phyloP scores from a whole-genome alignment of 2,113 vertebrate genomes.

The Lepidothrix coronata region DNA sequence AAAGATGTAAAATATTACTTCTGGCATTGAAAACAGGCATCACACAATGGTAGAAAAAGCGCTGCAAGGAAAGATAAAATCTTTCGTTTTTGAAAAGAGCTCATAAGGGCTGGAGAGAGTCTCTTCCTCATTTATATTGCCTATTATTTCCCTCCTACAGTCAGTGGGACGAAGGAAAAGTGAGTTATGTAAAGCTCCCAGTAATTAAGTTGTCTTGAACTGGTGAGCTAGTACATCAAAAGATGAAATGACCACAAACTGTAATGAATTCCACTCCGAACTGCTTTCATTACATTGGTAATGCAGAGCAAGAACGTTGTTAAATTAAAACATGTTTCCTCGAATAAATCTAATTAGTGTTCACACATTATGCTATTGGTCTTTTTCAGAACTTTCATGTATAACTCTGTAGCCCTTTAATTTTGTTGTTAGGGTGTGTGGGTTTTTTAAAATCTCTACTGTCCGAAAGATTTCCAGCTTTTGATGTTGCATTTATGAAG shows the following conservation, averaged over 20 bases:
- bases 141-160: background rate
- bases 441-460: background rate
- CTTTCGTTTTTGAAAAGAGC: background rate
- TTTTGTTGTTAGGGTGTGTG: background rate
- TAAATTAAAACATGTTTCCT: constrained; percentile 19
- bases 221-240: constrained; percentile 1
- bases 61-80: background rate
- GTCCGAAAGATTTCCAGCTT: background rate
- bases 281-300: background rate
- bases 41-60: background rate
- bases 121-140: background rate
- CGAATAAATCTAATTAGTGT: constrained; percentile 14
- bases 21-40: background rate
- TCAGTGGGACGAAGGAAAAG: background rate
- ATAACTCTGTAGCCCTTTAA: background rate
- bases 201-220: constrained; percentile 15
- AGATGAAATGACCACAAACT: background rate
- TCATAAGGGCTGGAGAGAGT: background rate
- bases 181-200: background rate
- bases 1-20: background rate
- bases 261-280: background rate
- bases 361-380: background rate
- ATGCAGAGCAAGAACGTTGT: background rate
- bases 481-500: constrained; percentile 67
- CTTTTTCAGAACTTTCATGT: background rate